phyloP scores from a whole-genome alignment of 2,888 invertebrate species.

The Amaurobius ferox region DNA sequence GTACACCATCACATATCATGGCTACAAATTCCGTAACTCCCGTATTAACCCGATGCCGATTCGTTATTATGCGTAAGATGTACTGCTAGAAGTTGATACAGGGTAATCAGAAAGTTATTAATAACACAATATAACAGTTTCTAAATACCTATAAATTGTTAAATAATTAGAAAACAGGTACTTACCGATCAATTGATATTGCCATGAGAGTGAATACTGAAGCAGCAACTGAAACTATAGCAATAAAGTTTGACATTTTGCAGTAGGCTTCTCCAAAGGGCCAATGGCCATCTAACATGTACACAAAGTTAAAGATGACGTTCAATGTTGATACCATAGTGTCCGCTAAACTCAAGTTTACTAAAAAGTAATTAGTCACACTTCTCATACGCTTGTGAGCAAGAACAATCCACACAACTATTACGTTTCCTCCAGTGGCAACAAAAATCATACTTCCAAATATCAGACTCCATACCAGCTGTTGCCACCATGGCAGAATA shows the following conservation, averaged over 20 bases:
- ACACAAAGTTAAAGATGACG: conserved; percentile 97
- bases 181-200: conserved; percentile 97
- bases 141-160: too few relatives aligned
- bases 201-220: conserved; percentile 98
- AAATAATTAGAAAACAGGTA: conserved; percentile 72
- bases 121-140: too few relatives aligned
- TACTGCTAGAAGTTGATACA: too few relatives aligned
- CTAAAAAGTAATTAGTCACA: conserved; percentile 98
- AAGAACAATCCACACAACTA: conserved; percentile 98
- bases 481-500: conserved; percentile 77
- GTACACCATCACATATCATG: too few relatives aligned
- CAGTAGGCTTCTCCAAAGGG: conserved; percentile 97
- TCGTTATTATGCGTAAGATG: too few relatives aligned
- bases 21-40: too few relatives aligned
- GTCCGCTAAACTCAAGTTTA: conserved; percentile 96
- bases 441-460: conserved; percentile 94
- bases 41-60: too few relatives aligned
- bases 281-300: conserved; percentile 97
- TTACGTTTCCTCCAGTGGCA: conserved; percentile 96
- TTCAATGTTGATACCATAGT: conserved; percentile 96
- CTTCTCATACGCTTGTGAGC: conserved; percentile 97
- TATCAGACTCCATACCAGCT: conserved; percentile 90
- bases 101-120: too few relatives aligned
- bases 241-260: conserved; percentile 96
- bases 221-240: conserved; percentile 93